phyloP scores from a whole-genome alignment of 2,113 vertebrate species.

The Ornithorhynchus anatinus region DNA sequence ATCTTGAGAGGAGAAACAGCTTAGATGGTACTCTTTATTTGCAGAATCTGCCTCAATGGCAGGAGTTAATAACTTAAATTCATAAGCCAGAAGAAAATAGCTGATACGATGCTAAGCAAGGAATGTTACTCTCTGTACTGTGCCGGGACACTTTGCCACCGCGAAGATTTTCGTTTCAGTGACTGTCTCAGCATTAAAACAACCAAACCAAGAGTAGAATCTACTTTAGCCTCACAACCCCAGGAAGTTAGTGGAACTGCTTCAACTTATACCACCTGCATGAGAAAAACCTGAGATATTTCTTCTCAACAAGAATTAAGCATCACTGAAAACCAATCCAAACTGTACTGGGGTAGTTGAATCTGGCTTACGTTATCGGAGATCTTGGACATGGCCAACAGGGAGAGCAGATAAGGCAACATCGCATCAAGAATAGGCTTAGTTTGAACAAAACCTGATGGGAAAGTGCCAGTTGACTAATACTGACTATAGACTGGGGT shows the following conservation, averaged over 20 bases:
- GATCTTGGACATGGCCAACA: too few relatives aligned
- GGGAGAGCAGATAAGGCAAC: too few relatives aligned
- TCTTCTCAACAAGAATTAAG: too few relatives aligned
- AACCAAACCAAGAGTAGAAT: background rate
- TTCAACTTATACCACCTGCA: background rate
- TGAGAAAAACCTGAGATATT: background rate
- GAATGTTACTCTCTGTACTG: conserved; percentile 20
- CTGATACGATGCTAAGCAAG: background rate
- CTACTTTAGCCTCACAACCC: background rate
- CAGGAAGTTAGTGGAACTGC: background rate
- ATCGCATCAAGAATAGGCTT: too few relatives aligned
- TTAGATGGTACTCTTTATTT: background rate
- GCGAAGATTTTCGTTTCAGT: background rate
- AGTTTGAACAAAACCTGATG: too few relatives aligned
- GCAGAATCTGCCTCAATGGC: conserved; percentile 1
- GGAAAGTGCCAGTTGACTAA: too few relatives aligned
- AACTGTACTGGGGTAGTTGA: too few relatives aligned
- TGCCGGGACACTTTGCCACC: background rate
- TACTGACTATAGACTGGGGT: too few relatives aligned
- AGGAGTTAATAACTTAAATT: conserved; percentile 3
- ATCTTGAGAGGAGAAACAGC: conserved; percentile 11
- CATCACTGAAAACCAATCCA: too few relatives aligned
- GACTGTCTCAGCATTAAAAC: background rate
- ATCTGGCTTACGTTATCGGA: too few relatives aligned
- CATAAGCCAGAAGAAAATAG: conserved; percentile 3